Evolutionary conservation across 2,113 vertebrate species (phyloP).

Genomic region (Shinisaurus crocodilurus): DNA sequence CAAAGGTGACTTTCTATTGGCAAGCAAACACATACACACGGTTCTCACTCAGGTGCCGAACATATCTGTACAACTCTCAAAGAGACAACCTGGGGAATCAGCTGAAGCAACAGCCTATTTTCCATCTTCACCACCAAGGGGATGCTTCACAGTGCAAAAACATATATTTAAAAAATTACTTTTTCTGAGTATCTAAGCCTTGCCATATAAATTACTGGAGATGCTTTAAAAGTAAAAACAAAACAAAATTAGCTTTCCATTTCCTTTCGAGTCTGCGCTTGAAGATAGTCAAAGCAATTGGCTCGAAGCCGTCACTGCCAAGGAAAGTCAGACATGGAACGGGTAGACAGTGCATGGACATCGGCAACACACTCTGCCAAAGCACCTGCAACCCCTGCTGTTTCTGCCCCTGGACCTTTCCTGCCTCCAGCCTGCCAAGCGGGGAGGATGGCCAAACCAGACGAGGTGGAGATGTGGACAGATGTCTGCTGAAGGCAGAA

Average conservation of each 20-base stretch:
- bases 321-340: constrained; percentile 56
- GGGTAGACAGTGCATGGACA: constrained; percentile 29
- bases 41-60: constrained; percentile 21
- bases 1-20: constrained; percentile 77
- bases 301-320: constrained; percentile 57
- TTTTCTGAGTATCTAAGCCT: constrained; percentile 35
- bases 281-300: constrained; percentile 53
- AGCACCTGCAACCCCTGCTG: constrained; percentile 77
- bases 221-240: background rate
- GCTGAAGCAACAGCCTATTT: background rate
- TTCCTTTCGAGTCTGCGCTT: constrained; percentile 57
- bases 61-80: constrained; percentile 22
- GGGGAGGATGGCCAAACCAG: constrained; percentile 59
- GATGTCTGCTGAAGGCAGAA: constrained; percentile 72
- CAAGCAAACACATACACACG: constrained; percentile 42
- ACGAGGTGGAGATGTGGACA: constrained; percentile 67
- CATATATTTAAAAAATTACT: background rate
- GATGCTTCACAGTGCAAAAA: background rate
- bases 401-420: constrained; percentile 71
- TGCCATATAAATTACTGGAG: background rate
- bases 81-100: background rate
- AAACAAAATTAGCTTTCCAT: background rate
- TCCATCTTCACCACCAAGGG: background rate
- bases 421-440: constrained; percentile 66
- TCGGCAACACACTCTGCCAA: constrained; percentile 60